Base-by-base conservation (phyloP, 1,140 invertebrate genomes). In the Camponotus pennsylvanicus region DNA sequence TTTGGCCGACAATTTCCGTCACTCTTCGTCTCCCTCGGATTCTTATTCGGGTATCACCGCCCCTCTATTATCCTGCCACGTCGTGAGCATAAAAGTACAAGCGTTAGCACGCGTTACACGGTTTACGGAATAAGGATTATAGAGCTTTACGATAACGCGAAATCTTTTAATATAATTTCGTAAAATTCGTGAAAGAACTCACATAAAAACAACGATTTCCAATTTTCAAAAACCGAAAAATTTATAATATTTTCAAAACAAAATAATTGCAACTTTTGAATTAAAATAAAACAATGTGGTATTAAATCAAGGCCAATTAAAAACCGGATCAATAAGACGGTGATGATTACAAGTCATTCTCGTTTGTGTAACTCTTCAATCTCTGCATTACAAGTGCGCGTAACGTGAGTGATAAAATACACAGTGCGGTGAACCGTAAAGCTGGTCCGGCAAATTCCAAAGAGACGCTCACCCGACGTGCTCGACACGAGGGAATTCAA, bases 41-140 rank as follows among this genome's bases (percentile, higher is more conserved):
- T 86, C 70, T 55, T 70, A 77, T 89, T 55, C 57, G 8, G 32
- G 42, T 42, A 42, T 11, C 66, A 63, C 34, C 82, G 80, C 84
- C 55, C 42, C 42, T 18, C 52, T 89, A 84, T 91, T 87, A 84
- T 63, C 55, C 57, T 64, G 9, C 69, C 84, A 66, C 84, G 77
- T 86, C 57, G 59, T 55, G 27, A 57, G 84, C 88, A 90, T 92
- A 93, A 94, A 94, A 92, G 86, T 92, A 92, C 92, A 92, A 93
- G 75, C 27, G 27, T 75, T 9, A 57, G 52, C 42, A 42, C 69
- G 27, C 40, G 18, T 59, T 59, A 67, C 63, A n/a, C 52, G 49
- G 88, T 69, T 87, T 71, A 85, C 55, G 86, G 67, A 45, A 42
- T 32, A n/a, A 73, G 61, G 9, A 8, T 18, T 4, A 9, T 21